Evolutionary conservation across 2,113 vertebrate species (phyloP), one percentile per base, ranked within the genome.

Genomic region (Proterorhinus semilunaris): DNA sequence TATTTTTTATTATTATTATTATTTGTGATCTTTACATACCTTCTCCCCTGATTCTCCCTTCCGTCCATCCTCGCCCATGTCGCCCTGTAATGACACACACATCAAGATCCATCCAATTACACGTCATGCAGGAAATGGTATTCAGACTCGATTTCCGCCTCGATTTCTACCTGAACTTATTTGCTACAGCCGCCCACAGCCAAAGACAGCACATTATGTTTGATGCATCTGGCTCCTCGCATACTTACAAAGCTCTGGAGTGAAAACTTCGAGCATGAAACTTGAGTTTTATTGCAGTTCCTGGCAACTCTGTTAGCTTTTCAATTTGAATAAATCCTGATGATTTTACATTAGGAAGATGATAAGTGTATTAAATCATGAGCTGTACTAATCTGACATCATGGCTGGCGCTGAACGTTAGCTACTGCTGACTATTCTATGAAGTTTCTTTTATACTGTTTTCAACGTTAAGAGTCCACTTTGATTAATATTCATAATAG

Each of bases 1-100:
- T 36, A 36, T 36, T 36, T 3, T 36, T 36, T 4, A 36, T 3
- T 36, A 36, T 36, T 0, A 36, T 36, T 4, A 36, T 36, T 36
- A 17, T 11, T 11, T 27, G 4, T 6, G 17, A 1, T 27, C 27
- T 21, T 73, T 55, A 21, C 62, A 16, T 95, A 99, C 96, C 97
- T 99, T 98, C 90, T 95, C 94, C 47, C 96, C 96, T 0, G 83
- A 48, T 43, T 96, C 94, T 76, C 97, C 97, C 89, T 96, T 99
- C 3, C 67, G 91, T 46, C 97, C 97, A 16, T 91, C 91, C 81
- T 96, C 94, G 6, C 96, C 97, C 90, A 93, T 80, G 69, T 98
- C 96, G 52, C 96, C 97, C 96, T 99, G 75, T 17, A 66, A 82
- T 10, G 10, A 71, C 75, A 83, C 57, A 72, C 11, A 86, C 46